phyloP scores from a whole-genome alignment of 2,888 invertebrate species.

The Pandemis heparana region DNA sequence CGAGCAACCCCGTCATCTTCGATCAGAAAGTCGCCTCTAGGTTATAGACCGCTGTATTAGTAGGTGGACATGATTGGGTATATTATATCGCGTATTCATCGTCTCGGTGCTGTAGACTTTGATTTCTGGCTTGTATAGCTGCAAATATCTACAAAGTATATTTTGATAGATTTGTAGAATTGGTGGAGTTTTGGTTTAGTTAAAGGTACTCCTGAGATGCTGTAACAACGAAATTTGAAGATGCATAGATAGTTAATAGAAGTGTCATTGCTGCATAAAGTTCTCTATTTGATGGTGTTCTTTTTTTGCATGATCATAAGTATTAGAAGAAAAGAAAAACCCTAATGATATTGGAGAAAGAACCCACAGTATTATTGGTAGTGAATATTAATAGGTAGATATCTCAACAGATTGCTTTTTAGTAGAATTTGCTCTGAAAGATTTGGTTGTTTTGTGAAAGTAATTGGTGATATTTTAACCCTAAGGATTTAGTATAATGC shows the following conservation, averaged over 20 bases:
- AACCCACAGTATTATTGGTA: not conserved
- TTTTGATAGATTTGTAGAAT: not conserved
- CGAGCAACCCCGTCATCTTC: slow-evolving; percentile 63
- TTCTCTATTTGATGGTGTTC: not conserved
- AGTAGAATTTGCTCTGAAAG: not conserved
- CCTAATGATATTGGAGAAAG: not conserved
- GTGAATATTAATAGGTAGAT: not conserved
- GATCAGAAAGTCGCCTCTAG: slow-evolving; percentile 54
- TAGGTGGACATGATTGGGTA: too few relatives aligned
- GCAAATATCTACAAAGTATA: not conserved
- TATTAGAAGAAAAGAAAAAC: not conserved
- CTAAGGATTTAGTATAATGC: slow-evolving; percentile 9
- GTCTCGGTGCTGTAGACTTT: not conserved
- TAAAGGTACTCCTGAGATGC: not conserved
- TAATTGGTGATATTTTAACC: slow-evolving; percentile 28
- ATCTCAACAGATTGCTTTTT: not conserved
- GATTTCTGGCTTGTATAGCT: not conserved
- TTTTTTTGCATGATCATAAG: not conserved
- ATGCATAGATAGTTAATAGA: too few relatives aligned
- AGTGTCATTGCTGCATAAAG: too few relatives aligned
- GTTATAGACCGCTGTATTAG: slow-evolving; percentile 50
- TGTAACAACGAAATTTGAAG: not conserved
- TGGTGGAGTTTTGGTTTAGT: not conserved
- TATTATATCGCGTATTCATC: not conserved
- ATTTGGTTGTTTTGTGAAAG: not conserved